phyloP scores from a whole-genome alignment of 2,888 invertebrate species.

The Chaitophorus viminalis region DNA sequence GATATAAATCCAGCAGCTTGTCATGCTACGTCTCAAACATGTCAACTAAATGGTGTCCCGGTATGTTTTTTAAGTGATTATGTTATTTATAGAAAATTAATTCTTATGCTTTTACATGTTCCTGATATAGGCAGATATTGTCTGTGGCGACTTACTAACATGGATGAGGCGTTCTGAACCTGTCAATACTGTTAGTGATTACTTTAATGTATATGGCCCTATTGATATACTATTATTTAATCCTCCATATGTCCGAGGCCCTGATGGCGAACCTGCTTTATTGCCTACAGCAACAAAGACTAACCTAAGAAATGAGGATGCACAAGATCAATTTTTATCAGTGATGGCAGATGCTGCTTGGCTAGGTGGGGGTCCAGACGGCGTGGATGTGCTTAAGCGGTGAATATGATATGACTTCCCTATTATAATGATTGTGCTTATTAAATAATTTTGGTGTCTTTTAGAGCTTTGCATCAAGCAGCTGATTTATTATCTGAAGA shows the following conservation, averaged over 20 bases:
- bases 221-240: slow-evolving; percentile 94
- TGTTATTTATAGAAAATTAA: slow-evolving; percentile 66
- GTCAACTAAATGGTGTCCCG: slow-evolving; percentile 74
- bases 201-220: not conserved
- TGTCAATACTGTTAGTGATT: slow-evolving; percentile 65
- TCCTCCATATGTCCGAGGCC: slow-evolving; percentile 97
- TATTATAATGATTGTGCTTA: not conserved
- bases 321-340: slow-evolving; percentile 61
- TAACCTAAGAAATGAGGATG: slow-evolving; percentile 73
- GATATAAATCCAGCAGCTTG: slow-evolving; percentile 90
- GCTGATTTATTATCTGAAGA: slow-evolving; percentile 76
- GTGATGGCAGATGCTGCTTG: slow-evolving; percentile 55
- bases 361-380: slow-evolving; percentile 36
- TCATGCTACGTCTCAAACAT: slow-evolving; percentile 76
- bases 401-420: not conserved
- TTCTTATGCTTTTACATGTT: slow-evolving; percentile 63
- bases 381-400: slow-evolving; percentile 44
- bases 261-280: slow-evolving; percentile 86
- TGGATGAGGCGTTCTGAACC: slow-evolving; percentile 70
- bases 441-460: slow-evolving; percentile 64
- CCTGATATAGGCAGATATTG: slow-evolving; percentile 70
- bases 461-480: slow-evolving; percentile 76
- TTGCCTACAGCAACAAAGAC: slow-evolving; percentile 79
- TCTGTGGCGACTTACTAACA: slow-evolving; percentile 75
- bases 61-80: slow-evolving; percentile 66